These are phyloP conservation scores for Margarornis squamiger DNA, from an alignment of 2,797 vertebrate species.

Conservation along the genomic window DNA sequence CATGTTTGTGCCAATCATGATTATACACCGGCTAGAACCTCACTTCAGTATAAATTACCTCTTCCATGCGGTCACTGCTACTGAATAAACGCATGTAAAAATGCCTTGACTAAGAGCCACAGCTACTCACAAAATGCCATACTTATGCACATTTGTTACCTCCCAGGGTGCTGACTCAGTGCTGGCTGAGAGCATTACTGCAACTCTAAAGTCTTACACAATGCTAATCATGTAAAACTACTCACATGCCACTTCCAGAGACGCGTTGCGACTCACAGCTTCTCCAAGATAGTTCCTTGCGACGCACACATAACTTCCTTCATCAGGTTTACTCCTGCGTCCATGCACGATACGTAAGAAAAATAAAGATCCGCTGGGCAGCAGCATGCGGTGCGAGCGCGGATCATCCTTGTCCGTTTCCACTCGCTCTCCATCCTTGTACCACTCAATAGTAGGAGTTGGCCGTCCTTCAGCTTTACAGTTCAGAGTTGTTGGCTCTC, in stretches of 20 bases:
- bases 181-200: not conserved
- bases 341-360: constrained; percentile 97
- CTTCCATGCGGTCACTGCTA: not conserved
- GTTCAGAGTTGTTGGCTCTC: constrained; percentile 97
- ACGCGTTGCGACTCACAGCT: constrained; percentile 96
- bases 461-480: constrained; percentile 97
- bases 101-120: not conserved
- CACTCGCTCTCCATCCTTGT: constrained; percentile 96
- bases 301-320: constrained; percentile 95
- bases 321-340: constrained; percentile 94
- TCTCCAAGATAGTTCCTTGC: constrained; percentile 98
- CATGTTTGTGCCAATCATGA: not conserved
- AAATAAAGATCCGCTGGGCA: constrained; percentile 95
- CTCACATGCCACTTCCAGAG: constrained; percentile 99
- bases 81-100: not conserved
- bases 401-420: constrained; percentile 97
- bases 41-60: not conserved
- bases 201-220: not conserved
- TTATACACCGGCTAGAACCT: not conserved
- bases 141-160: not conserved
- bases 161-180: not conserved
- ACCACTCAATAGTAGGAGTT: constrained; percentile 96
- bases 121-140: not conserved
- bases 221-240: not conserved
- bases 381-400: constrained; percentile 95